Evolutionary conservation across 2,113 vertebrate genomes (phyloP), one percentile per base, ranked within the genome.

Genomic region (Todiramphus chloris): DNA sequence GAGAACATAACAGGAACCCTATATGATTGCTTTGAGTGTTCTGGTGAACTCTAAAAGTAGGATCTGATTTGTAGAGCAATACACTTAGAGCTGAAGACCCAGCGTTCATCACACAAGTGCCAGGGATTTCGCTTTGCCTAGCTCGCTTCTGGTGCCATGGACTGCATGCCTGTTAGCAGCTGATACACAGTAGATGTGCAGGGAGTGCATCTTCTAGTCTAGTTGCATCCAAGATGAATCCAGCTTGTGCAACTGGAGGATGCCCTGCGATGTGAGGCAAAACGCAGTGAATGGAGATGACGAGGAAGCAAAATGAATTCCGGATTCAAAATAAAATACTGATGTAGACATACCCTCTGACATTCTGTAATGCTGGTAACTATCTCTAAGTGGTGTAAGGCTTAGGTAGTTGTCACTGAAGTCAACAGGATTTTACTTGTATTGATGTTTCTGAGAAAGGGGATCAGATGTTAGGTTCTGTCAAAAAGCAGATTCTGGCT

Each of bases 381-480:
- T 83, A 16, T 75, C 35, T 87, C 30, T 28, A n/a, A 69, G 35
- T 46, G 23, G 35, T 78, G 44, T 24, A 83, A 94, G 15, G 25
- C 30, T 88, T 73, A 88, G 59, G 44, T 62, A 74, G 37, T 58
- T 95, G 76, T 67, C 55, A 74, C 23, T 91, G 82, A 86, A 67
- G 14, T 80, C 41, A 70, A 11, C 51, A 44, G 31, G 5, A 15
- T 74, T 95, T 91, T 78, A 51, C 33, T 91, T 74, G 37, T 63
- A 46, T 74, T 93, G 68, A 44, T 86, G 68, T 74, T 93, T 93
- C 50, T 86, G 30, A 68, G 72, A 92, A 80, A 79, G 63, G 19
- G 41, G 41, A 96, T 96, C 70, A 93, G 85, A 93, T 70, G 68
- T 72, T 79, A 44, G 4, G 4, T 88, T 92, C 91, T 85, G 21